Base-by-base conservation (phyloP, 2,888 invertebrate genomes). In the Cheiracanthium punctorium region DNA sequence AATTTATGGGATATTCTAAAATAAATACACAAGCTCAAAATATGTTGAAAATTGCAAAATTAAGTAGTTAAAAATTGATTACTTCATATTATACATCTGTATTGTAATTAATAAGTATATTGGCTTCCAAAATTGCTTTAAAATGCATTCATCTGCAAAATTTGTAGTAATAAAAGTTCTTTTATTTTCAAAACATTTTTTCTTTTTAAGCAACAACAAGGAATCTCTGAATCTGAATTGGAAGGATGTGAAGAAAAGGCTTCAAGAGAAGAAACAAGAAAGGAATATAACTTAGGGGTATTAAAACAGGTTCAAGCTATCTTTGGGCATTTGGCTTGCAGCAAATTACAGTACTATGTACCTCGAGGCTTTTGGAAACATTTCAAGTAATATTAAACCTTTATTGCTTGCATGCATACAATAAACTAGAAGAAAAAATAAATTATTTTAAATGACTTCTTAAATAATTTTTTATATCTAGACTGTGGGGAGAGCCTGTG, bases 301-400 rank as follows among this genome's bases (percentile, higher is more conserved):
- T 93, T 99, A 85, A 97, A 97, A 92, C 98, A 98, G 93, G 96
- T 99, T 75, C 98, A 99, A 93, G 96, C 97, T 28, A 98, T 99
- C 91, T 99, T 99, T 92, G 98, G 98, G 43, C 98, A 99, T 93
- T 93, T 99, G 91, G 97, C 97, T 87, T 97, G 96, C 91, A 98
- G 98, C 91, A 96, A 98, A 91, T 93, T 98, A 81, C 98, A 99
- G 93, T 98, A 97, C 93, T 98, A 98, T 93, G 95, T 98, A 90
- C 99, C 99, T n/a, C 95, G 96, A 90, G 98, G 98, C 74, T 94
- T 99, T 89, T 99, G 98, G 98, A 96, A 96, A 91, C 97, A 98
- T 93, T 99, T 99, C 93, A 97, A 96, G 97, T 97, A 93, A 94
- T 28, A n/a, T n/a, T n/a, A n/a, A n/a, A n/a, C n/a, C n/a, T n/a